phyloP scores from a whole-genome alignment of 2,113 vertebrate genomes.

The Crotalus tigris region DNA sequence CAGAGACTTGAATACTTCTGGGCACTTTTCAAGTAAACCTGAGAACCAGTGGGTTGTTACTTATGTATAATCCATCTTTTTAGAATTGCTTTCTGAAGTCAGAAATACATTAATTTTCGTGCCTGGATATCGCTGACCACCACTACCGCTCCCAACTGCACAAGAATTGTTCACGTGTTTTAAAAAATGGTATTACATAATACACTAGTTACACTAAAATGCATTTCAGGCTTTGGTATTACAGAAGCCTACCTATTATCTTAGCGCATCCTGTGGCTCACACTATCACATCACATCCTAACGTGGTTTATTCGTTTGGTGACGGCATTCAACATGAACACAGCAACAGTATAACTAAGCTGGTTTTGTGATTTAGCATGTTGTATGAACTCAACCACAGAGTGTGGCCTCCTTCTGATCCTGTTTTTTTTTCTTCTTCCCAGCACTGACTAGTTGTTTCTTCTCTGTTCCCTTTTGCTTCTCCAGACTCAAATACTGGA shows the following conservation, averaged over 20 bases:
- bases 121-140: too few relatives aligned
- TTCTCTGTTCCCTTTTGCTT: neutral
- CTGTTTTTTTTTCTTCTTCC: neutral
- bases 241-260: neutral
- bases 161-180: neutral
- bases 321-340: neutral
- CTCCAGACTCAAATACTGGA: conserved; percentile 62
- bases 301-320: neutral
- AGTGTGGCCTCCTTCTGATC: neutral
- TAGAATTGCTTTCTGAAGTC: neutral
- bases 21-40: neutral
- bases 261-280: neutral
- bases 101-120: neutral
- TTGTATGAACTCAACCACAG: neutral
- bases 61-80: neutral
- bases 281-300: neutral
- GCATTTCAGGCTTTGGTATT: neutral
- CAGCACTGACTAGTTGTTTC: conserved; percentile 26
- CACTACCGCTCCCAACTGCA: too few relatives aligned
- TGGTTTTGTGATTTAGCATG: neutral
- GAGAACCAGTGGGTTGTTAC: neutral
- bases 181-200: neutral
- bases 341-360: neutral
- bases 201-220: neutral
- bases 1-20: neutral